Evolutionary conservation across 1,140 invertebrate genomes (phyloP).

Genomic region (Tetraneura akinire): DNA sequence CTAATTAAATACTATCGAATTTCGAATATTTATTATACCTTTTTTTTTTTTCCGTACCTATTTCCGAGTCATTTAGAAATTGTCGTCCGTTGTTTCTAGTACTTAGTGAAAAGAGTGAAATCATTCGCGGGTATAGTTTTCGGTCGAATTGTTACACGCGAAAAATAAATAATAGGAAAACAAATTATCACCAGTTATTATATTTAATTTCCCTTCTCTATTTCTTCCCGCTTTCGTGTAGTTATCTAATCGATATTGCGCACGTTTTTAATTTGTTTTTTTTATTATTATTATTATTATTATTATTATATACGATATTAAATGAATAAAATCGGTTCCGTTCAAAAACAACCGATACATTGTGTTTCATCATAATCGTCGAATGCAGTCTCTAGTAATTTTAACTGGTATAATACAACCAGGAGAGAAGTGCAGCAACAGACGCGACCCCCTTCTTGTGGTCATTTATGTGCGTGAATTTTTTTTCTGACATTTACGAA

Average conservation of each 20-base stretch:
- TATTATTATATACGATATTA: neutral
- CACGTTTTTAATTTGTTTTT: no score
- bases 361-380: neutral
- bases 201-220: neutral
- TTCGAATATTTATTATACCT: no score
- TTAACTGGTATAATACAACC: no score
- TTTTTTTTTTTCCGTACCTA: no score
- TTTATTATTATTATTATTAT: no score
- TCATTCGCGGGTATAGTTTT: slow-evolving; percentile 34
- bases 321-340: slow-evolving; percentile 18
- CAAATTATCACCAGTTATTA: neutral
- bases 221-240: no score
- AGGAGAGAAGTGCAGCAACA: no score
- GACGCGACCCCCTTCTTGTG: neutral
- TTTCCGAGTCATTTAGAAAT: neutral
- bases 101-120: slow-evolving; percentile 38
- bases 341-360: neutral
- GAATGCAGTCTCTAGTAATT: neutral
- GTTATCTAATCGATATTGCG: slow-evolving; percentile 22
- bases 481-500: slow-evolving; percentile 19
- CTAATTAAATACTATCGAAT: no score
- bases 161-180: neutral
- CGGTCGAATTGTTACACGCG: slow-evolving; percentile 27
- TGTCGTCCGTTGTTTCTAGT: neutral
- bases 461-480: neutral